Conservation (phyloP, 1,140 invertebrate species). For the Steinernema khuongi region DNA sequence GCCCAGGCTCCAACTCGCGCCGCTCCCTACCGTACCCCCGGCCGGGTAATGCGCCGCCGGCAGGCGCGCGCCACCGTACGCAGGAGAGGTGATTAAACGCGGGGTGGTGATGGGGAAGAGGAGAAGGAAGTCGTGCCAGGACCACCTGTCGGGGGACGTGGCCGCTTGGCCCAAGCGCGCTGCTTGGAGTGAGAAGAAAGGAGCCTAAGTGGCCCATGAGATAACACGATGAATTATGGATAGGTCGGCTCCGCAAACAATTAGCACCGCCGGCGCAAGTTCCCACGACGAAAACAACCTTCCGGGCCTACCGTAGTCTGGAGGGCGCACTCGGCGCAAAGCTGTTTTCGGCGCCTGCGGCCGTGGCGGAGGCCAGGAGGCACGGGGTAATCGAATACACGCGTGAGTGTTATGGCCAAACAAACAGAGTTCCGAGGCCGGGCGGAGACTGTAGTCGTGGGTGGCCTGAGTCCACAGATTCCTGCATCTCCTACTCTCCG, state of each 20-base stretch:
- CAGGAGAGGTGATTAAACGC: too few relatives aligned
- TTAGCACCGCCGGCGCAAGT: slow-evolving; percentile 5
- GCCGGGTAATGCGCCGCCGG: too few relatives aligned
- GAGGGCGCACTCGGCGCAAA: neutral
- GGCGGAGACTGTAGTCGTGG: neutral
- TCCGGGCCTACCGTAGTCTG: neutral
- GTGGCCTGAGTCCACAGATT: too few relatives aligned
- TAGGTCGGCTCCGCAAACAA: neutral
- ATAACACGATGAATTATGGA: slow-evolving; percentile 12
- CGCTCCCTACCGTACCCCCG: too few relatives aligned
- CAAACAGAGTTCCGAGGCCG: neutral
- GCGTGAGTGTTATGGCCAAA: slow-evolving; percentile 12
- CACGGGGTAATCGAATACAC: slow-evolving; percentile 9
- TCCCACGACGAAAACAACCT: slow-evolving; percentile 16
- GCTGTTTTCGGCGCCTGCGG: neutral
- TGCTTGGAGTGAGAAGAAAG: neutral
- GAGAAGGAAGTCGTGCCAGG: neutral
- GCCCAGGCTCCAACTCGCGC: too few relatives aligned
- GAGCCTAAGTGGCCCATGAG: slow-evolving; percentile 14
- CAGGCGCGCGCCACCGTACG: too few relatives aligned
- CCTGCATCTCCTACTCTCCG: too few relatives aligned
- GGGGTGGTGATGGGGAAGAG: too few relatives aligned
- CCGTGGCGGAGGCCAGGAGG: neutral
- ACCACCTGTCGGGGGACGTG: too few relatives aligned
- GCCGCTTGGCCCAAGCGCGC: too few relatives aligned